Percentiles rank a stretch among this genome's conserved stretches.
Conservation (phyloP, 2,888 invertebrate genomes). For the Lutraria lutraria region DNA sequence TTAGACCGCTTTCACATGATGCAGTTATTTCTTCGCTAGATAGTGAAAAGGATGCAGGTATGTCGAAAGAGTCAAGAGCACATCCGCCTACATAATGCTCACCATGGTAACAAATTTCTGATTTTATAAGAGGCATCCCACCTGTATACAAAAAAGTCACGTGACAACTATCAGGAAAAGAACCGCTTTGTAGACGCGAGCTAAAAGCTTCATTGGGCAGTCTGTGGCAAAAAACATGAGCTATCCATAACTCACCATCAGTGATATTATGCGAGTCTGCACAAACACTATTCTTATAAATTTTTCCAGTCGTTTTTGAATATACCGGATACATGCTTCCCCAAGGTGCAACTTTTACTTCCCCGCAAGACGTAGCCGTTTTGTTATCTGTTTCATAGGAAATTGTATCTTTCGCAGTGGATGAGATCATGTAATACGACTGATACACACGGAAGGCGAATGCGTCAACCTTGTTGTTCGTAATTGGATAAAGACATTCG, state of each 20-base stretch:
- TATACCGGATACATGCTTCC: background rate
- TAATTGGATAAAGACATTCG: background rate
- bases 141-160: background rate
- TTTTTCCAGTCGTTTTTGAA: background rate
- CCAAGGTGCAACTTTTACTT: too few relatives aligned
- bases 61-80: too few relatives aligned
- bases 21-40: background rate
- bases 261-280: background rate
- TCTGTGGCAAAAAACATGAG: background rate
- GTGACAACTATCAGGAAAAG: background rate
- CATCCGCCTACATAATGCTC: too few relatives aligned
- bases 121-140: background rate
- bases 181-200: too few relatives aligned
- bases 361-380: too few relatives aligned
- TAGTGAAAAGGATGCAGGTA: background rate
- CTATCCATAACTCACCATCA: background rate
- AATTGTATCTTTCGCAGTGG: too few relatives aligned
- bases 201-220: background rate
- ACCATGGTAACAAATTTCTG: background rate
- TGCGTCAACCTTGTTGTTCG: background rate
- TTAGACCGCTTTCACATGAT: too few relatives aligned
- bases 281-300: background rate
- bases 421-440: background rate
- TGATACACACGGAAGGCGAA: background rate
- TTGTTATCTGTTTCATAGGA: too few relatives aligned